A percentile compares a stretch with the other conserved stretches of the same genome.
These are phyloP conservation scores for Eurypyga helias DNA, from an alignment of 2,113 vertebrate genomes.

Conservation along the genomic window DNA sequence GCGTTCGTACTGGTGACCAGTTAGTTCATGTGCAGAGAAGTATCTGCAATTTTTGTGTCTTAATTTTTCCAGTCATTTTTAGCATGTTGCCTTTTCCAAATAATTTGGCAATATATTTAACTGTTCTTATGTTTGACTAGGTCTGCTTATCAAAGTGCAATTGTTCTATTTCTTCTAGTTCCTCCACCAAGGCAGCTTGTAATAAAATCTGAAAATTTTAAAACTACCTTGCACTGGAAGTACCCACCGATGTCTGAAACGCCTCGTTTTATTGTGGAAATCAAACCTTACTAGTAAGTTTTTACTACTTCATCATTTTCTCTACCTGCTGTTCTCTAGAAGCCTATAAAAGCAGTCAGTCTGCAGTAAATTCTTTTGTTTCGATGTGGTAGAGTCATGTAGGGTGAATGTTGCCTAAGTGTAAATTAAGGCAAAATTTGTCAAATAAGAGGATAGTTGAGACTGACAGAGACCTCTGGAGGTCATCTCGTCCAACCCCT, in stretches of 20 bases:
- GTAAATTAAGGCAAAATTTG: not conserved
- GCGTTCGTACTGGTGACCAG: not conserved
- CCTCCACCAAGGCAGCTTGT: conserved; percentile 24
- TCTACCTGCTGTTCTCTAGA: not conserved
- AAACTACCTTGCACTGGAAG: conserved; percentile 56
- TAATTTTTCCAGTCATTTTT: not conserved
- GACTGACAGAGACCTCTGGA: not conserved
- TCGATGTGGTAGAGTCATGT: not conserved
- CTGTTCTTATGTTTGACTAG: not conserved
- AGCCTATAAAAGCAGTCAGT: not conserved
- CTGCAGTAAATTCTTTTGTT: not conserved
- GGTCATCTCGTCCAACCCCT: not conserved
- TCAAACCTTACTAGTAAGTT: conserved; percentile 73
- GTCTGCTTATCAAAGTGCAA: not conserved
- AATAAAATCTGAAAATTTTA: conserved; percentile 65
- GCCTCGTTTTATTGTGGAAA: conserved; percentile 63
- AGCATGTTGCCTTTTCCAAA: not conserved
- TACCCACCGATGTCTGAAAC: conserved; percentile 2
- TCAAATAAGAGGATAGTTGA: not conserved
- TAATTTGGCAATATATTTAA: not conserved
- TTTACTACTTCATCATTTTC: not conserved
- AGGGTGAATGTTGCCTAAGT: not conserved
- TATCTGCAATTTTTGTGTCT: not conserved
- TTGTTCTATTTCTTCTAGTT: conserved; percentile 54
- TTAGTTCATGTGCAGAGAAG: not conserved